Base-by-base conservation (phyloP, 2,797 vertebrate species). In the Amphiprion clarkii region DNA sequence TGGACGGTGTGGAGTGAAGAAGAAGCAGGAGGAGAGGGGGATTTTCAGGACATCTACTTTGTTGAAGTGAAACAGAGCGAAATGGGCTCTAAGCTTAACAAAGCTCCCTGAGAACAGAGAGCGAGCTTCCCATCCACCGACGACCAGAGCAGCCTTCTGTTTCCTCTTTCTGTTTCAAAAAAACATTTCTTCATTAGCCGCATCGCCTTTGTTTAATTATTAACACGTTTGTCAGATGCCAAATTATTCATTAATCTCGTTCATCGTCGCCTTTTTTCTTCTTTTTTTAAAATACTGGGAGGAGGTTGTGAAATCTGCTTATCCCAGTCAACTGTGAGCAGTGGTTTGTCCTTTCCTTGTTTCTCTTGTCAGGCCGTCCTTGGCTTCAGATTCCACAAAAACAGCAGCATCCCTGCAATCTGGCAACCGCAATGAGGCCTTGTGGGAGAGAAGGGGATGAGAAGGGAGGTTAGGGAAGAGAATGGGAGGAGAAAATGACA, bases 41-140 rank as follows among this genome's bases (percentile, higher is more conserved):
- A 83, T 81, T 86, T 90, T 82, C 59, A 80, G 84, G 76, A 87
- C 81, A 86, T 83, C 75, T 25, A 44, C 85, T 91, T 89, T 89
- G 79, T 89, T 68, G 46, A 56, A 81, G 72, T 78, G 81, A 88
- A 90, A 85, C 77, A 76, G 80, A 87, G 58, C 29, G 4, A 90
- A 87, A 87, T 81, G 83, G 74, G 62, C 77, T 88, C 56, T 84
- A 82, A 84, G 78, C 78, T 81, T 46, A 73, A 40, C 67, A 68
- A 79, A 78, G 79, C 82, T 82, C 63, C 76, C 55, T 52, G 10
- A 76, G 70, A 85, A 86, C 72, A 81, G 49, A 78, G 44, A 69
- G 39, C 2, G 69, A 73, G 58, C 71, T 85, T 76, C 78, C 66
- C 68, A 25, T 87, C 69, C 67, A 16, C 63, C 9, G 61, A 82